These are phyloP conservation scores for Ceratina calcarata DNA, from an alignment of 1,140 invertebrate genomes.

Conservation along the genomic window DNA sequence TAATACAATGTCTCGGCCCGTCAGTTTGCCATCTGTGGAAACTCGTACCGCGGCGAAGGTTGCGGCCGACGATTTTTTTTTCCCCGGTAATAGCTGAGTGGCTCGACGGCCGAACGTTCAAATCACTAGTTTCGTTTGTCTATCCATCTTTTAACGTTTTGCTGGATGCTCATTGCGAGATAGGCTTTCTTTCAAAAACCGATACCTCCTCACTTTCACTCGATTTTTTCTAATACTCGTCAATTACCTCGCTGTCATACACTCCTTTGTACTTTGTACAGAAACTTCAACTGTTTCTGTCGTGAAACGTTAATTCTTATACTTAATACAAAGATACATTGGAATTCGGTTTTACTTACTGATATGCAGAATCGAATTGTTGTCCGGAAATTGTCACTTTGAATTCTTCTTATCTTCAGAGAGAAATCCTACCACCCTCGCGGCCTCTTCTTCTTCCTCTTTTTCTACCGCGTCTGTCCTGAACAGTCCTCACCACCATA, in stretches of 20 bases:
- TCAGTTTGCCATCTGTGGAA: slow-evolving; percentile 3
- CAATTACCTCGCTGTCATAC: not conserved
- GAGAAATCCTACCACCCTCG: not conserved
- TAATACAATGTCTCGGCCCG: not conserved
- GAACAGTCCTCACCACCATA: slow-evolving; percentile 59
- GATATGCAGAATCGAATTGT: slow-evolving; percentile 30
- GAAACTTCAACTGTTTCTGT: no score
- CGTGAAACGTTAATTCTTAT: no score
- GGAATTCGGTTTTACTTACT: slow-evolving; percentile 39
- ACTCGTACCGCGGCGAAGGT: not conserved
- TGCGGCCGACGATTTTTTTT: not conserved
- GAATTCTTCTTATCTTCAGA: not conserved
- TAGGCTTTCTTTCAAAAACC: slow-evolving; percentile 54
- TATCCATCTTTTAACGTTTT: slow-evolving; percentile 34
- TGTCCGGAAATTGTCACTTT: no score
- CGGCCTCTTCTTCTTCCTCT: slow-evolving; percentile 48
- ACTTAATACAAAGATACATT: no score
- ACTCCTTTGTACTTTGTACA: no score
- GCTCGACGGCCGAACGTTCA: slow-evolving; percentile 6
- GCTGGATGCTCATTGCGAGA: slow-evolving; percentile 17
- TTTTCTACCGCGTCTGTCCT: slow-evolving; percentile 47
- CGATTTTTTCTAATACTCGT: slow-evolving; percentile 33
- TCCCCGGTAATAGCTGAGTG: not conserved
- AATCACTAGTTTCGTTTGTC: slow-evolving; percentile 41
- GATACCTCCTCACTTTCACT: slow-evolving; percentile 59